phyloP scores from a whole-genome alignment of 2,888 invertebrate genomes.

The Notocelia uddmanniana region DNA sequence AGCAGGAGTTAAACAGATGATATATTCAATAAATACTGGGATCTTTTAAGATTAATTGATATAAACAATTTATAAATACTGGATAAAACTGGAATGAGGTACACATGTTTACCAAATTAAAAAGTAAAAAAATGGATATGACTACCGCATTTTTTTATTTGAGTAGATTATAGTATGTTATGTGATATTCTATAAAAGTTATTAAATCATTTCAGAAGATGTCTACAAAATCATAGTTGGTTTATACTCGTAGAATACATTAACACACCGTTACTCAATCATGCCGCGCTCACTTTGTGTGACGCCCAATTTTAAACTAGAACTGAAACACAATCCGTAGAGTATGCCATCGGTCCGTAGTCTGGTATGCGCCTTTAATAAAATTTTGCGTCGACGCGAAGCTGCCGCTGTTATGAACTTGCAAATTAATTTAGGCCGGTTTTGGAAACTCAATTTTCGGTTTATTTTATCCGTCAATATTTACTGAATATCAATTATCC shows the following conservation, averaged over 20 bases:
- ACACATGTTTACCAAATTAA: no score
- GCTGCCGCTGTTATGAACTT: conserved; percentile 81
- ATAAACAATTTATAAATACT: no score
- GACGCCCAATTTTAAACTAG: conserved; percentile 34
- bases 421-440: conserved; percentile 83
- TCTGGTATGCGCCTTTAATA: conserved; percentile 74
- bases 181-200: no score
- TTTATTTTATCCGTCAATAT: conserved; percentile 84
- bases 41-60: no score
- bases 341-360: conserved; percentile 50
- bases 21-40: no score
- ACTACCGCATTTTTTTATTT: no score
- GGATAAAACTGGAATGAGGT: no score
- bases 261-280: conserved; percentile 14
- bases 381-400: conserved; percentile 74
- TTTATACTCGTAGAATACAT: no score
- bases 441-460: conserved; percentile 82
- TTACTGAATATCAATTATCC: conserved; percentile 84
- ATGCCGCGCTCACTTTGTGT: not conserved
- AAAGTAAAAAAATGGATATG: no score
- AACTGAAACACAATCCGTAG: conserved; percentile 49
- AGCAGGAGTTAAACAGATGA: no score
- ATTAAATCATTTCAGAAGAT: no score
- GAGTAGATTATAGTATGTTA: no score
- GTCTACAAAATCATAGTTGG: not conserved